Evolutionary conservation across 2,888 invertebrate genomes (phyloP), one percentile per base, ranked within the genome.

Genomic region (Proisotoma minuta): DNA sequence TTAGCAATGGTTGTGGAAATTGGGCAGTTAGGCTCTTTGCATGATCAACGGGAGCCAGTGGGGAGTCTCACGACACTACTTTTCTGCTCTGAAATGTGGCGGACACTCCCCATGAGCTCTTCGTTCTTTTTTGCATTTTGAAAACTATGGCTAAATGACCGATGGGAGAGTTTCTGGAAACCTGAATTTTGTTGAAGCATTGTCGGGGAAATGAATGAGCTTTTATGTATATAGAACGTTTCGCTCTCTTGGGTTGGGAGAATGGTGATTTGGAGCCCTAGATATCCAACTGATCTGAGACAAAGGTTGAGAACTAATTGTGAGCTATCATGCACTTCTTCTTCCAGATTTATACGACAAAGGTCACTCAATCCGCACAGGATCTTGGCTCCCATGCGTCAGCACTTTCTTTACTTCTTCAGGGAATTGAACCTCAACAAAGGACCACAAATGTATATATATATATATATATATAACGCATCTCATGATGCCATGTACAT

Each of bases 191-290:
- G 4, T 43, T 5, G 15, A n/a, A 20, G 43, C 18, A n/a, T n/a
- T n/a, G 43, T 43, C 43, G 43, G 43, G 43, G 43, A n/a, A 43
- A 43, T 43, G 43, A 43, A 43, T 43, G 43, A 43, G n/a, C n/a
- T n/a, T n/a, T n/a, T n/a, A n/a, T n/a, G n/a, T n/a, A n/a, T n/a
- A n/a, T n/a, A n/a, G n/a, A 43, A 20, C 43, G 43, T 43, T 43
- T 43, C 51, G 28, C 51, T 51, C 51, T 27, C 28, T 28, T 51
- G 51, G n/a, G 27, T 28, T 26, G 12, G 51, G 51, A 51, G 26
- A 51, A 51, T 51, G 51, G 27, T 26, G 51, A 51, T 27, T 51
- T 51, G 43, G 18, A 43, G 18, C 43, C 15, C 18, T 43, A 43
- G 43, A 43, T 18, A 43, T 20, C 43, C 43, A 20, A 43, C 43